phyloP scores from a whole-genome alignment of 1,140 invertebrate genomes.

The Metopolophium dirhodum region DNA sequence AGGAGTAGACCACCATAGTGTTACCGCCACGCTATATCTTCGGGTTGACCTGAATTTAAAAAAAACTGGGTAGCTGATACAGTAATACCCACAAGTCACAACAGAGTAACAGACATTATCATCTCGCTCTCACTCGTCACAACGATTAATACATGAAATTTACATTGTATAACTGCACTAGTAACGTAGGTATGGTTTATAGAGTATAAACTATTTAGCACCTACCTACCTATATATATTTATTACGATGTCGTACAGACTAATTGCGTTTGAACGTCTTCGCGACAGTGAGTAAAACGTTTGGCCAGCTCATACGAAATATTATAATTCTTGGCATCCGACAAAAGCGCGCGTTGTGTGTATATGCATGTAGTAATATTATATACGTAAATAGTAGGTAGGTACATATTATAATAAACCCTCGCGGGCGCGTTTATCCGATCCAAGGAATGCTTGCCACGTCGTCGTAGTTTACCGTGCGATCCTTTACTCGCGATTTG shows the following conservation, averaged over 20 bases:
- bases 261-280: constrained; percentile 32
- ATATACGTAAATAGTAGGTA: neutral
- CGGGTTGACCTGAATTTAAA: neutral
- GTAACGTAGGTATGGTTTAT: neutral
- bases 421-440: neutral
- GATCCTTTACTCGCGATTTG: neutral
- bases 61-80: neutral
- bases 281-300: constrained; percentile 38
- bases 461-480: neutral
- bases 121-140: too few relatives aligned
- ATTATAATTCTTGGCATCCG: constrained; percentile 23
- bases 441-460: constrained; percentile 10
- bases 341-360: neutral
- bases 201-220: neutral
- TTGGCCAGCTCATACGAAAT: neutral
- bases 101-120: too few relatives aligned
- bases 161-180: too few relatives aligned
- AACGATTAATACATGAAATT: too few relatives aligned
- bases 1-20: neutral
- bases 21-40: neutral
- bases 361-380: neutral
- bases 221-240: neutral
- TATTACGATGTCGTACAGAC: neutral
- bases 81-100: too few relatives aligned
- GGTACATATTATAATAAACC: neutral